Evolutionary conservation across 2,797 vertebrate species (phyloP), one percentile per base, ranked within the genome.

Genomic region (Chloroceryle inda): DNA sequence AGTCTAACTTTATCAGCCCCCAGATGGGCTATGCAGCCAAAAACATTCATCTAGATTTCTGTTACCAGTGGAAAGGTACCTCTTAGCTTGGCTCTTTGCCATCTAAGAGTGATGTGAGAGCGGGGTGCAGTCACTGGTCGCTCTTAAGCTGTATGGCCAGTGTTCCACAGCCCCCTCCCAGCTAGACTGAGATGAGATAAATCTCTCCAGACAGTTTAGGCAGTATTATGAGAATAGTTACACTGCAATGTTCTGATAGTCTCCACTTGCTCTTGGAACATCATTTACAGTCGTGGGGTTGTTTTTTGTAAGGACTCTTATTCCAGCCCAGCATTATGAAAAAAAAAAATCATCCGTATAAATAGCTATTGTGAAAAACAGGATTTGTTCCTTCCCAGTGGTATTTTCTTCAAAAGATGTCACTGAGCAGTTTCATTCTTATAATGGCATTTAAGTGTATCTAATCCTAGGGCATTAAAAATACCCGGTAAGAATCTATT

Each of bases 21-120:
- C 5, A 56, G 22, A n/a, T 14, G 26, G 45, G 37, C 68, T 9
- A 2, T 10, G n/a, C 24, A 38, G 33, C 21, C 83, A 56, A 42
- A 71, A 72, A 40, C 18, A 40, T n/a, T 64, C 47, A 27, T 62
- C 40, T 78, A 24, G 49, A 4, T 42, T 56, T 73, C 61, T 75
- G 40, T 52, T 55, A 27, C 2, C 59, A 27, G 59, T 24, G 56
- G 71, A 26, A 55, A 40, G 33, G 37, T 66, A 11, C 22, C 40
- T 68, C 64, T 42, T 52, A 44, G 55, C 71, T 33, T 40, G 52
- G 47, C 11, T 13, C 4, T 69, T 37, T 38, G 52, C 33, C 10
- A 8, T 16, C 37, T 13, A 1, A 49, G 75, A n/a, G 8, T 0
- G 0, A 5, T 17, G 24, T 42, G 12, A 6, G 27, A 15, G 21